These are phyloP conservation scores for Metallyticus violacea DNA, from an alignment of 2,888 invertebrate genomes.

Conservation along the genomic window DNA sequence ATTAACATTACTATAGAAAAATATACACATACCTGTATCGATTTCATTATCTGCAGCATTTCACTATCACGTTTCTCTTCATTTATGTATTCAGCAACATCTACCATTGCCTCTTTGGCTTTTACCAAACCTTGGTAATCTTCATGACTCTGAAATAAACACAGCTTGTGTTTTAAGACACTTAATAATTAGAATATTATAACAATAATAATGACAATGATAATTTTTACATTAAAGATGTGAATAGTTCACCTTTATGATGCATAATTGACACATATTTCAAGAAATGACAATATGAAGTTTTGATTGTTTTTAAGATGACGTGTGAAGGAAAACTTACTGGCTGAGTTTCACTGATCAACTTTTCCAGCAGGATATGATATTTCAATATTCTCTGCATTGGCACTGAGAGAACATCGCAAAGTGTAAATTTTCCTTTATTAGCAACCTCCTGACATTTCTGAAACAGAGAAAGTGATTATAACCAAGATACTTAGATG, in stretches of 20 bases:
- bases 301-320: background rate
- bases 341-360: slow-evolving; percentile 80
- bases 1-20: too few relatives aligned
- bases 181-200: too few relatives aligned
- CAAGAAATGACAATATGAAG: too few relatives aligned
- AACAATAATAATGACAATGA: too few relatives aligned
- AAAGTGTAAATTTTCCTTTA: slow-evolving; percentile 89
- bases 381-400: slow-evolving; percentile 99
- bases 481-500: too few relatives aligned
- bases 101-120: slow-evolving; percentile 93
- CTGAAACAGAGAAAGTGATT: slow-evolving; percentile 50
- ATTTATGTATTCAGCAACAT: slow-evolving; percentile 95
- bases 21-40: slow-evolving; percentile 75
- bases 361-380: slow-evolving; percentile 86
- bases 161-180: too few relatives aligned
- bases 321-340: slow-evolving; percentile 48
- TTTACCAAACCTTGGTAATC: slow-evolving; percentile 79
- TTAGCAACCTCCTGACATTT: slow-evolving; percentile 92
- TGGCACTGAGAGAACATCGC: slow-evolving; percentile 94
- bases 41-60: slow-evolving; percentile 81
- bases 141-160: slow-evolving; percentile 63
- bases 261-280: too few relatives aligned
- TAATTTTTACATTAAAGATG: too few relatives aligned
- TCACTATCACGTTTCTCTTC: slow-evolving; percentile 97
- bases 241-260: too few relatives aligned